Percentiles rank a stretch among this genome's conserved stretches.
These are phyloP conservation scores for Pocillopora grandis DNA, from an alignment of 92 coral and sea anemone genomes.

Conservation along the genomic window DNA sequence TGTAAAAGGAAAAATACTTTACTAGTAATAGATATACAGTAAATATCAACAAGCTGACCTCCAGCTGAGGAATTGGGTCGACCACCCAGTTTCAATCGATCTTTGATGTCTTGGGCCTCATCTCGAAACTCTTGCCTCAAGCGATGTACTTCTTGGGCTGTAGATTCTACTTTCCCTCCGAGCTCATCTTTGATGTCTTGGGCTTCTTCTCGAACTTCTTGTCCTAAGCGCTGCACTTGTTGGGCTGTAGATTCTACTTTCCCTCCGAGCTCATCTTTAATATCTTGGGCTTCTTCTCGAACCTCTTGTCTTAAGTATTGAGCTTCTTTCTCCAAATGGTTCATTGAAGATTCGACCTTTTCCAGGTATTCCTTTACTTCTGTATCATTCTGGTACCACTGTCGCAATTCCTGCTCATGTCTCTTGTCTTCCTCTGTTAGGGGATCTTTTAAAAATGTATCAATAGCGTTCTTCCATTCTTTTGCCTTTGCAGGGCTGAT, in stretches of 20 bases:
- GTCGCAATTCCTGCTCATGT: background rate
- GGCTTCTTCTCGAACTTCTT: too few species aligned
- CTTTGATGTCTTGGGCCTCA: slow-evolving; percentile 6
- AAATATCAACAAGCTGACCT: background rate
- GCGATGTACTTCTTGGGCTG: too few species aligned
- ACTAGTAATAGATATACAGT: too few species aligned
- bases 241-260: too few species aligned
- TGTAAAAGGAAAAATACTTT: too few species aligned
- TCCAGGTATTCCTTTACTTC: background rate
- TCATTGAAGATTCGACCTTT: background rate
- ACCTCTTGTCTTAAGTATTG: background rate
- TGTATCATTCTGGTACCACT: background rate
- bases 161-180: too few species aligned
- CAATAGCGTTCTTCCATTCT: background rate
- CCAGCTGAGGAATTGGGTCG: background rate
- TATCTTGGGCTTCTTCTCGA: too few species aligned
- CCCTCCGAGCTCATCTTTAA: too few species aligned
- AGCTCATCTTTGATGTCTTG: too few species aligned
- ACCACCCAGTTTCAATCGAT: background rate
- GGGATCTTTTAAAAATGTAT: background rate
- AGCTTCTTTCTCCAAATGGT: background rate
- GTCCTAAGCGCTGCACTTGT: too few species aligned
- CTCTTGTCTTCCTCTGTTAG: background rate
- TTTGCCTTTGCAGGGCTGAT: background rate
- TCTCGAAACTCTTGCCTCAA: background rate